These are phyloP conservation scores for Thelaira solivaga DNA, from an alignment of 2,888 invertebrate species.

Conservation along the genomic window DNA sequence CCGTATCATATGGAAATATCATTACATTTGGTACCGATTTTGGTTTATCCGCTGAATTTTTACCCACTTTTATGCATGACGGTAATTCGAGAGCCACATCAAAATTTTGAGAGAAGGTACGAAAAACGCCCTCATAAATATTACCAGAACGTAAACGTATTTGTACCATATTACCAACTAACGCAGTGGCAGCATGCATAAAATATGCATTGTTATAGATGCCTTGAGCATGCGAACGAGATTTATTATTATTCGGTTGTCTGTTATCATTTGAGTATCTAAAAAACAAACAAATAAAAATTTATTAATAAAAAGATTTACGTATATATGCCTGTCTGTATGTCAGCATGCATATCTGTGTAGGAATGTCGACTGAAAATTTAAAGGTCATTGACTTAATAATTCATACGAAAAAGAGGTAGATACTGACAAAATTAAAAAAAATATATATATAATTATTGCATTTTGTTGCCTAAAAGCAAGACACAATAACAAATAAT, in stretches of 20 bases:
- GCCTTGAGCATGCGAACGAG: slow-evolving; percentile 85
- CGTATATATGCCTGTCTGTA: not conserved
- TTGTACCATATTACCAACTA: slow-evolving; percentile 89
- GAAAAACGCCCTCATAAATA: slow-evolving; percentile 92
- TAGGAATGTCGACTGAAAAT: too few species aligned
- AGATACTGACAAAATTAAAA: too few species aligned
- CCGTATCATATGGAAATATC: slow-evolving; percentile 89
- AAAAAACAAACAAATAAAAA: slow-evolving; percentile 13
- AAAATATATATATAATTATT: too few species aligned
- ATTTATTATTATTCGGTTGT: slow-evolving; percentile 66
- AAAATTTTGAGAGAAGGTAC: slow-evolving; percentile 92
- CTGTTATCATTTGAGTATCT: slow-evolving; percentile 74
- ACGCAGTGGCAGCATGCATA: slow-evolving; percentile 91
- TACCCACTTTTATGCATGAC: slow-evolving; percentile 80
- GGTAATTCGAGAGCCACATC: slow-evolving; percentile 93
- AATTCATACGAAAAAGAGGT: too few species aligned
- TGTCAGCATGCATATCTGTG: too few species aligned
- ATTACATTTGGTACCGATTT: slow-evolving; percentile 73
- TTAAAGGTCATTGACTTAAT: too few species aligned
- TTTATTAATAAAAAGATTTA: not conserved
- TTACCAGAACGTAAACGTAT: slow-evolving; percentile 90
- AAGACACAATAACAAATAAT: too few species aligned
- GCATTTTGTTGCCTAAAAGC: too few species aligned
- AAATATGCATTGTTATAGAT: slow-evolving; percentile 93
- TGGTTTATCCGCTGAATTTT: slow-evolving; percentile 72